phyloP scores from a whole-genome alignment of 2,113 vertebrate species.

The human region GRCh38 chr13:25231501-25232000 shows the following conservation, averaged over 20 bases:
- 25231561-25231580: conserved; percentile 11
- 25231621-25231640: not conserved
- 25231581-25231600: not conserved
- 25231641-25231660: not conserved
- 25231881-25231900: conserved; percentile 34
- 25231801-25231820: not conserved
- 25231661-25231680: conserved; percentile 21
- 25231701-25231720: conserved; percentile 27
- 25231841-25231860: not conserved
- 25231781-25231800: not conserved
- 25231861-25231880: not conserved
- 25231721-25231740: not conserved
- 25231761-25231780: not conserved
- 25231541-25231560: not conserved
- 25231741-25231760: rapidly evolving
- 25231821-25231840: not conserved
- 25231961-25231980: not conserved
- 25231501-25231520: conserved; percentile 35
- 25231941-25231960: not conserved
- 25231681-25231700: conserved; percentile 31
- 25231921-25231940: conserved; percentile 33
- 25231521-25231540: conserved; percentile 7
- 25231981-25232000: not conserved
- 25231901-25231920: not conserved
- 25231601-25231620: not conserved